A percentile compares a stretch with the other conserved stretches of the same genome.
phyloP scores from a whole-genome alignment of 1,140 invertebrate species.

The Leptinotarsa lineolata region DNA sequence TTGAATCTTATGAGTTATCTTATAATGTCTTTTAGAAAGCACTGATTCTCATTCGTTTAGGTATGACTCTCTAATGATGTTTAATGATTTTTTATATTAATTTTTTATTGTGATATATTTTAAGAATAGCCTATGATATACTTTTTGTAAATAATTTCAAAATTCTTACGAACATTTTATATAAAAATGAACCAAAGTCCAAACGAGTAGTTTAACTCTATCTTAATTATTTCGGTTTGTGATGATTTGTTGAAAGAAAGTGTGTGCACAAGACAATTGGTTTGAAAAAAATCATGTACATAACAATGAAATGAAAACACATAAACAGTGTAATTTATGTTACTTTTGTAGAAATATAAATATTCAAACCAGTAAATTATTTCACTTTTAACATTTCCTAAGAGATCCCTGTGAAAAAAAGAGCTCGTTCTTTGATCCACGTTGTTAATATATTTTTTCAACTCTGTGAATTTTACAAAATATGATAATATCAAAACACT shows the following conservation, averaged over 20 bases:
- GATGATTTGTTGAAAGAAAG: neutral
- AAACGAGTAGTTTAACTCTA: neutral
- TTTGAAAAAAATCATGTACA: slow-evolving; percentile 8
- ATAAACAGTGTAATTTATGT: slow-evolving; percentile 12
- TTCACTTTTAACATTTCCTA: neutral
- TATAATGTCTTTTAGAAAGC: neutral
- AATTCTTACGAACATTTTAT: neutral
- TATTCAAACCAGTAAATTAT: neutral
- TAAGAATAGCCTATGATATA: neutral
- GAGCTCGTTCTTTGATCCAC: too few species aligned
- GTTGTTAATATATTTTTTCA: too few species aligned
- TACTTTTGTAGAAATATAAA: slow-evolving; percentile 28
- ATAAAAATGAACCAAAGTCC: slow-evolving; percentile 6
- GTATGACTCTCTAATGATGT: neutral
- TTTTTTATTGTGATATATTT: slow-evolving; percentile 22
- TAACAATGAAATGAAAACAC: neutral
- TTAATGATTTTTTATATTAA: slow-evolving; percentile 1
- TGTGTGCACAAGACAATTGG: neutral
- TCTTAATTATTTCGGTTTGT: neutral
- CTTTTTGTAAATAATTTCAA: neutral
- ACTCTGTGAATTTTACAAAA: too few species aligned
- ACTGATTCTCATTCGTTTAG: neutral
- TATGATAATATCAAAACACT: too few species aligned
- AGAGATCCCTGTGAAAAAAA: too few species aligned
- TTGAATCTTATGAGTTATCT: too few species aligned